phyloP scores from a whole-genome alignment of 2,888 invertebrate species.

The Macrostomum cliftonense region DNA sequence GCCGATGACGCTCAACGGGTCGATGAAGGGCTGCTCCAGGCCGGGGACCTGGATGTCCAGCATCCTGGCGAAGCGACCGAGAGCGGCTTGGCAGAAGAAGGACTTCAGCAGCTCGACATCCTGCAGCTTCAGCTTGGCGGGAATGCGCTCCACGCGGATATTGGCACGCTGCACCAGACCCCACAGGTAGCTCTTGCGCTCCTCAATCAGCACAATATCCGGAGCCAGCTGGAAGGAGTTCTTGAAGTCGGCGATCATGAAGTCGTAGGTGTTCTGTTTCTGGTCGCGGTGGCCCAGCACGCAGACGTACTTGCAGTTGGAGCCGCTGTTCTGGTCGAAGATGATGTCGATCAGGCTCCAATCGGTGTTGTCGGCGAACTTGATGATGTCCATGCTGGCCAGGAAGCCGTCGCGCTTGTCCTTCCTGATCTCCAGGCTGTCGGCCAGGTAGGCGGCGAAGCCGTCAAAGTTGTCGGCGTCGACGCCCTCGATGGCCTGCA shows the following conservation, averaged over 20 bases:
- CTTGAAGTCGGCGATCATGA: conserved; percentile 1
- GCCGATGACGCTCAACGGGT: background rate
- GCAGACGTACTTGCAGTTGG: conserved; percentile 2
- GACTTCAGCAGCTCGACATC: conserved; percentile 1
- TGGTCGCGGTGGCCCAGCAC: conserved; percentile 2
- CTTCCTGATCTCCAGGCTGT: background rate
- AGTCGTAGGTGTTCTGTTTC: conserved; percentile 1
- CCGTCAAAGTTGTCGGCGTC: conserved; percentile 1
- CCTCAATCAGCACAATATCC: conserved; percentile 1
- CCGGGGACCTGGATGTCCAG: background rate
- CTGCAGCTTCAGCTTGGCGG: background rate
- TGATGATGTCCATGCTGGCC: background rate
- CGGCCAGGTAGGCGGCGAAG: background rate
- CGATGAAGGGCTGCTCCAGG: too few species aligned
- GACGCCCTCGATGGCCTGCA: conserved; percentile 3
- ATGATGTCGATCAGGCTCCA: conserved; percentile 1
- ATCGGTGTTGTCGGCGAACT: background rate
- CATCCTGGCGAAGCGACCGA: conserved; percentile 3
- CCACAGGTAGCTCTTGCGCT: conserved; percentile 3
- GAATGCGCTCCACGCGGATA: conserved; percentile 1
- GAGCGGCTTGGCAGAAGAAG: conserved; percentile 1
- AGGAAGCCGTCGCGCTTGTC: background rate
- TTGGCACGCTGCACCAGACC: conserved; percentile 1
- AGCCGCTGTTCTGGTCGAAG: conserved; percentile 1
- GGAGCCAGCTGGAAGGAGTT: conserved; percentile 1